These are phyloP conservation scores for Trichonephila clavata DNA, from an alignment of 1,140 invertebrate species.

Conservation along the genomic window DNA sequence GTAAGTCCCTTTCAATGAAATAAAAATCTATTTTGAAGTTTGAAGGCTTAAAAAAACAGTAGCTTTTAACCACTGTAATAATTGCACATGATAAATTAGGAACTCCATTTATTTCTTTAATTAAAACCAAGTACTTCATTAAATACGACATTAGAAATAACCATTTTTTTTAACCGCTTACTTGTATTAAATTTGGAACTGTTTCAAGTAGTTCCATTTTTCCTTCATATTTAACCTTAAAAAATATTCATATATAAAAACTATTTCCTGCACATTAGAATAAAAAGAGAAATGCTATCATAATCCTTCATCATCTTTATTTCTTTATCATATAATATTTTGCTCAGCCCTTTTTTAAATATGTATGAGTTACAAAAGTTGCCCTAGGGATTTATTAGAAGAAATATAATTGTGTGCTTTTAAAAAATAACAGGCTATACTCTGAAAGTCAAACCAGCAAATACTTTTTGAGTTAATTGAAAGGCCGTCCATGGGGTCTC, in stretches of 20 bases:
- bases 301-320: background rate
- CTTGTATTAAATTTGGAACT: no score
- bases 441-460: background rate
- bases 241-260: background rate
- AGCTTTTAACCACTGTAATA: no score
- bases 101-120: no score
- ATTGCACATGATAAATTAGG: no score
- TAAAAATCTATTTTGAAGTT: no score
- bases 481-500: background rate
- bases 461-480: constrained; percentile 1
- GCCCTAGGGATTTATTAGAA: background rate
- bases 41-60: no score
- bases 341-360: background rate
- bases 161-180: no score
- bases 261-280: background rate
- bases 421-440: background rate
- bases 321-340: background rate
- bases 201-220: no score
- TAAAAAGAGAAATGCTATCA: background rate
- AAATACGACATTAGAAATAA: no score
- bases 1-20: no score
- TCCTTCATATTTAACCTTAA: no score
- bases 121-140: no score
- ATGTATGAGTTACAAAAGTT: background rate
- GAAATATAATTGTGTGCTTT: background rate